Percentiles rank a stretch among this genome's conserved stretches.
These are phyloP conservation scores for Pseudomyrmex flavicornis DNA, from an alignment of 1,140 invertebrate species.

Conservation along the genomic window DNA sequence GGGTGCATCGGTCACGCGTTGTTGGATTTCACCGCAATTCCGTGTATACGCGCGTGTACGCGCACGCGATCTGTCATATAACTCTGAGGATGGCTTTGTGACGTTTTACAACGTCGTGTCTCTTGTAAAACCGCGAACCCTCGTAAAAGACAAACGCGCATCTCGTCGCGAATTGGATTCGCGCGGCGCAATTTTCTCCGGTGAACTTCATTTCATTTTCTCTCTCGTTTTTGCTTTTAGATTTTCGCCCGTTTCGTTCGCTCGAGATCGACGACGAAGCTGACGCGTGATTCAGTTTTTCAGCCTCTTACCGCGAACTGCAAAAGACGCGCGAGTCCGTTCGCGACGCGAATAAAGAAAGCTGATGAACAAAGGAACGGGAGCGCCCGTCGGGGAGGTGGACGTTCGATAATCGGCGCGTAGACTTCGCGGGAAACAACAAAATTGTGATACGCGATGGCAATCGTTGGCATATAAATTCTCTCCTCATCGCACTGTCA, in stretches of 20 bases:
- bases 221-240: constrained; percentile 46
- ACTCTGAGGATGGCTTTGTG: constrained; percentile 60
- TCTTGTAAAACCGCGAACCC: constrained; percentile 42
- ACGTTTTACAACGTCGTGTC: constrained; percentile 54
- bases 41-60: constrained; percentile 3
- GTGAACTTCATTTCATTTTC: not conserved
- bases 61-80: constrained; percentile 56
- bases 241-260: constrained; percentile 23
- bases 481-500: not conserved
- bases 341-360: constrained; percentile 43
- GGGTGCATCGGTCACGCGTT: constrained; percentile 4
- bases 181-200: constrained; percentile 14
- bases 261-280: constrained; percentile 36
- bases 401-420: constrained; percentile 41
- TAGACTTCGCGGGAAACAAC: not conserved
- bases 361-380: constrained; percentile 39
- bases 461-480: not conserved
- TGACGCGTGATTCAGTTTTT: constrained; percentile 36
- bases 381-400: not conserved
- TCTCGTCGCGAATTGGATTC: constrained; percentile 61
- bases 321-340: not conserved
- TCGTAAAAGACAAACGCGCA: constrained; percentile 49
- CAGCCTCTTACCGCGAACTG: constrained; percentile 41
- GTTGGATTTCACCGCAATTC: not conserved
- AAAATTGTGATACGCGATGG: no score